These are phyloP conservation scores for Anarrhichthys ocellatus DNA, from an alignment of 2,113 vertebrate species.

Conservation along the genomic window DNA sequence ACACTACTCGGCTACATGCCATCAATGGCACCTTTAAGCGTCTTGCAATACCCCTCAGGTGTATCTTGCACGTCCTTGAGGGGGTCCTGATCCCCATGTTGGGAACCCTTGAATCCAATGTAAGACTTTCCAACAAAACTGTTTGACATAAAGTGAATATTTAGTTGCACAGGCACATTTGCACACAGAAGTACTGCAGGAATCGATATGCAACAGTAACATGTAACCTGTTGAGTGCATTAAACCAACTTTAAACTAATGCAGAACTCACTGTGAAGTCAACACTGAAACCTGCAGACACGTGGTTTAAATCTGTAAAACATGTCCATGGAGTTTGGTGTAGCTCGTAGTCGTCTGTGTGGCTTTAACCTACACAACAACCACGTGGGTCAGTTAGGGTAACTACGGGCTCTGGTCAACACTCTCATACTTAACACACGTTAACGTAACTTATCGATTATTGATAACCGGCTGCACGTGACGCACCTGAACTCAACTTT, in stretches of 20 bases:
- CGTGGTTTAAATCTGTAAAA: fast-evolving
- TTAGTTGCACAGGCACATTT: too few relatives aligned
- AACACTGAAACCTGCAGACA: too few relatives aligned
- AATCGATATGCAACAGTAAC: too few relatives aligned
- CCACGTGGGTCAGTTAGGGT: constrained; percentile 9
- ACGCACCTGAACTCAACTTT: constrained; percentile 44
- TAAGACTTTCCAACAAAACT: too few relatives aligned
- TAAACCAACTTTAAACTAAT: not conserved
- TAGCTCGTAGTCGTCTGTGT: not conserved
- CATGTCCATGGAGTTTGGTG: not conserved
- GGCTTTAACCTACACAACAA: not conserved
- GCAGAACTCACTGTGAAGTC: not conserved
- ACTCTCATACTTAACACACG: not conserved
- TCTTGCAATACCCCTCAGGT: not conserved
- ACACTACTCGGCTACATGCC: too few relatives aligned
- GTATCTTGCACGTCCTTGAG: too few relatives aligned
- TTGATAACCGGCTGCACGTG: not conserved
- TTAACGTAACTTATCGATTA: fast-evolving
- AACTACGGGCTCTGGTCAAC: not conserved
- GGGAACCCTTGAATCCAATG: not conserved
- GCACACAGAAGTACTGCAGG: too few relatives aligned
- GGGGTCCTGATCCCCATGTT: not conserved
- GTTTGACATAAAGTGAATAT: too few relatives aligned
- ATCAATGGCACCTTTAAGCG: too few relatives aligned
- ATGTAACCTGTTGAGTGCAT: not conserved